Evolutionary conservation across 2,113 vertebrate genomes (phyloP), one percentile per base, ranked within the genome.

Genomic region (Coptodon bakossiorum): DNA sequence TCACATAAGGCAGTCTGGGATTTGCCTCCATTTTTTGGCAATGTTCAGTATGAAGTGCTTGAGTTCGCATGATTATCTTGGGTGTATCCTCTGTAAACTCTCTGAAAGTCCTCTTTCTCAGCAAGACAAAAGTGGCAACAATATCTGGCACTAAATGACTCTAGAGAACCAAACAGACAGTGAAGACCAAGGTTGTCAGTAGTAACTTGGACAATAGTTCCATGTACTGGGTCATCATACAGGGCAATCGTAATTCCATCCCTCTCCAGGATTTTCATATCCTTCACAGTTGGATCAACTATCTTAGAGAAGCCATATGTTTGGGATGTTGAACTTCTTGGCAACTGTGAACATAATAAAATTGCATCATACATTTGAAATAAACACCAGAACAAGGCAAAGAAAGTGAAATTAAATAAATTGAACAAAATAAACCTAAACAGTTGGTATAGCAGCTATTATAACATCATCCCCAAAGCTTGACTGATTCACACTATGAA

Each of bases 141-240:
- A 78, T 84, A 57, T 81, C 63, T 59, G 81, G 61, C 83, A 88
- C 54, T 88, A 24, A 88, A 90, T 63, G 86, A 90, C 31, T 90
- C 59, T 2, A 81, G 80, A 27, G 88, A 91, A 27, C 73, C 81
- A 89, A 92, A 86, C 19, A 91, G 24, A 54, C 80, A 13, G 3
- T 76, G 80, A 59, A 71, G 48, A 12, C 71, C 73, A 81, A 82
- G 61, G 34, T 76, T 88, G 45, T 91, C 85, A 27, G 86, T 76
- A 19, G 76, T 82, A 59, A 93, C 83, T 52, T 91, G 73, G 38
- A 86, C 84, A 78, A 81, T 80, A 73, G 61, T 73, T 80, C 80
- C 50, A 89, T 76, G 40, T 13, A 85, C 24, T 12, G 22, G 10
- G 1, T 85, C 19, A 85, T 85, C 19, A 85, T 19, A 85, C 0